A percentile compares a stretch with the other conserved stretches of the same genome.
These are phyloP conservation scores for Flexamia atlantica DNA, from an alignment of 2,888 invertebrate genomes.

Conservation along the genomic window DNA sequence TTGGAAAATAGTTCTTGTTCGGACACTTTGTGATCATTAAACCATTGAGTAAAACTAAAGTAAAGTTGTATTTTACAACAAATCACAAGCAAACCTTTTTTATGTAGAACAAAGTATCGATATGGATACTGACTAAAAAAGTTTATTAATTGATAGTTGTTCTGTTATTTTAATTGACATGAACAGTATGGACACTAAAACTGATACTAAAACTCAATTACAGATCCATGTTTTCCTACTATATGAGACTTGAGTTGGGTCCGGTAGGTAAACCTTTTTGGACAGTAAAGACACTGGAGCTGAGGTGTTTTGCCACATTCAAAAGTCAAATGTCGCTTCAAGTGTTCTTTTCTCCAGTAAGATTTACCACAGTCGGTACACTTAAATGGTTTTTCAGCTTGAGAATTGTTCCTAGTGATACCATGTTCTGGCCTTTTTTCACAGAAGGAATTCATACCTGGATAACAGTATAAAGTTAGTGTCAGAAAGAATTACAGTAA, in stretches of 20 bases:
- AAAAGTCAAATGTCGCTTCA: conserved; percentile 72
- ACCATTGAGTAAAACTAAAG: no score
- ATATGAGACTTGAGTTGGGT: conserved; percentile 56
- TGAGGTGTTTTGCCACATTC: conserved; percentile 73
- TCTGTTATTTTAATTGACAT: no score
- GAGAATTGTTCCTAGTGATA: background rate
- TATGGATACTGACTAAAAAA: no score
- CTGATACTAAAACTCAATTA: background rate
- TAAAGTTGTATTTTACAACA: no score
- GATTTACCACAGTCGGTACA: conserved; percentile 67
- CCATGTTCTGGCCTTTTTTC: background rate
- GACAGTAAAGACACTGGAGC: conserved; percentile 73
- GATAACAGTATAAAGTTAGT: background rate
- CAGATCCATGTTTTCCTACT: conserved; percentile 25
- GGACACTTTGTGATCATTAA: no score
- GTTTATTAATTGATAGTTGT: no score
- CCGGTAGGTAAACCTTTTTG: conserved; percentile 71
- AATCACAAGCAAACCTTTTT: no score
- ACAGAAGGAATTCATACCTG: background rate
- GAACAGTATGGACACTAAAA: no score
- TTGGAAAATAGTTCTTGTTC: no score
- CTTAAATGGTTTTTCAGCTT: conserved; percentile 31
- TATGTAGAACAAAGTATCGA: no score
- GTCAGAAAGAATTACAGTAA: no score
- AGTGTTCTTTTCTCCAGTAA: conserved; percentile 79